Conservation (phyloP, 2,797 vertebrate genomes). For the Crocidura indochinensis region DNA sequence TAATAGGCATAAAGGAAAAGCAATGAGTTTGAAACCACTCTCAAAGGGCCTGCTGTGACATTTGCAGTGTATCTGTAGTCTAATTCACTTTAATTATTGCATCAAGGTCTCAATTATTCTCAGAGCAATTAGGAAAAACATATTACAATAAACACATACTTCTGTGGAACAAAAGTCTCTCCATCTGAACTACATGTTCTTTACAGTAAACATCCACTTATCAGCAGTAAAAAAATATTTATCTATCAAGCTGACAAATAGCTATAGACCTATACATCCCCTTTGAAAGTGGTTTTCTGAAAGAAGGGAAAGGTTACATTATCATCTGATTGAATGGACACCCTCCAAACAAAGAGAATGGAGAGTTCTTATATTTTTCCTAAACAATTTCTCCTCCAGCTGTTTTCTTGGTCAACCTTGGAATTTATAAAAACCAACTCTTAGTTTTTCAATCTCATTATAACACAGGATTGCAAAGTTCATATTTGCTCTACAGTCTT, state of each 20-base stretch:
- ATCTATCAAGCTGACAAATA: conserved; percentile 12
- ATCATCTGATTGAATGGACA: conserved; percentile 9
- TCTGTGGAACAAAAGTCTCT: conserved; percentile 48
- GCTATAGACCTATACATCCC: conserved; percentile 33
- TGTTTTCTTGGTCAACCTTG: conserved; percentile 44
- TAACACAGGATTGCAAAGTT: neutral
- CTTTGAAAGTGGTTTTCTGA: conserved; percentile 63
- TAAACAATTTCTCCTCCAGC: conserved; percentile 51
- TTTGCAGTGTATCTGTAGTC: neutral
- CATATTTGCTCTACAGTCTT: conserved; percentile 11
- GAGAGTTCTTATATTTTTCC: conserved; percentile 27
- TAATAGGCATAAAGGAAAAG: neutral
- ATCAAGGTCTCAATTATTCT: conserved; percentile 49
- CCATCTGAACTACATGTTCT: conserved; percentile 21
- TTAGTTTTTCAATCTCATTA: conserved; percentile 57
- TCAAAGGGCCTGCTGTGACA: neutral
- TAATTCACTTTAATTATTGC: neutral
- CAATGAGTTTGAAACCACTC: neutral
- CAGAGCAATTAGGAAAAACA: conserved; percentile 60
- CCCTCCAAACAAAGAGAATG: neutral
- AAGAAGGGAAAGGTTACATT: conserved; percentile 44
- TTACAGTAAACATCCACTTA: conserved; percentile 49
- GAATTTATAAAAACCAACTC: conserved; percentile 53
- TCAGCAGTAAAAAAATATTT: conserved; percentile 9
- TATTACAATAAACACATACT: conserved; percentile 31